Conservation (phyloP, 1,140 invertebrate species). For the Drosophila ananassae region DNA sequence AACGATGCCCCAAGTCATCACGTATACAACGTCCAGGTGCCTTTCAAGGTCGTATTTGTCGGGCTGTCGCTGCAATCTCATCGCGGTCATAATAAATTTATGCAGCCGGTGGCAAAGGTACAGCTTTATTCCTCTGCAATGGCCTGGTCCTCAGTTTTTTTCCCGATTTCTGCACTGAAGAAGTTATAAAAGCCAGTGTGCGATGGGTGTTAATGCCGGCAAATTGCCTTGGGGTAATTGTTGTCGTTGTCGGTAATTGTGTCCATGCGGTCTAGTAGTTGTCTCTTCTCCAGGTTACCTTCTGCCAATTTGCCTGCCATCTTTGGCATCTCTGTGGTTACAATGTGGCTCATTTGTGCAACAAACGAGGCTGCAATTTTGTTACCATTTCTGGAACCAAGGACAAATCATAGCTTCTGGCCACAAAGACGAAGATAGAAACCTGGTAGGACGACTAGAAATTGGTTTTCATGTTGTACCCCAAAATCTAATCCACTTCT, state of each 20-base stretch:
- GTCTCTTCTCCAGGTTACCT: slow-evolving; percentile 25
- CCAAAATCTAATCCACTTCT: slow-evolving; percentile 17
- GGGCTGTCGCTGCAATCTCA: slow-evolving; percentile 47
- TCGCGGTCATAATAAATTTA: slow-evolving; percentile 74
- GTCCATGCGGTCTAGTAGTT: slow-evolving; percentile 39
- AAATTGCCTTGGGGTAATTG: slow-evolving; percentile 78
- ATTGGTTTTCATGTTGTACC: slow-evolving; percentile 35
- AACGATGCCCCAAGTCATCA: slow-evolving; percentile 30
- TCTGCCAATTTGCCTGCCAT: slow-evolving; percentile 6
- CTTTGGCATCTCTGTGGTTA: slow-evolving; percentile 25
- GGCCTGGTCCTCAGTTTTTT: neutral
- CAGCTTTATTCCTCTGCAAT: neutral
- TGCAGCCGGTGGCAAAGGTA: slow-evolving; percentile 33
- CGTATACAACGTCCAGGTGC: slow-evolving; percentile 50
- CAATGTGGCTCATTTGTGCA: slow-evolving; percentile 78
- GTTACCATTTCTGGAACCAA: slow-evolving; percentile 40
- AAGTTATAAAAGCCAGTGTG: slow-evolving; percentile 65
- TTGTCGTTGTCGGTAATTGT: slow-evolving; percentile 66
- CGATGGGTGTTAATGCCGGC: slow-evolving; percentile 72
- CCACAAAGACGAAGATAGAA: neutral
- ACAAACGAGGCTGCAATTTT: slow-evolving; percentile 67
- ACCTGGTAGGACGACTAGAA: slow-evolving; percentile 15
- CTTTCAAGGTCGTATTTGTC: slow-evolving; percentile 60
- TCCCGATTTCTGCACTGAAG: slow-evolving; percentile 37
- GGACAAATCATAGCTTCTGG: slow-evolving; percentile 71